Evolutionary conservation across 2,888 invertebrate species (phyloP).

Genomic region (Ecdyonurus torrentis): DNA sequence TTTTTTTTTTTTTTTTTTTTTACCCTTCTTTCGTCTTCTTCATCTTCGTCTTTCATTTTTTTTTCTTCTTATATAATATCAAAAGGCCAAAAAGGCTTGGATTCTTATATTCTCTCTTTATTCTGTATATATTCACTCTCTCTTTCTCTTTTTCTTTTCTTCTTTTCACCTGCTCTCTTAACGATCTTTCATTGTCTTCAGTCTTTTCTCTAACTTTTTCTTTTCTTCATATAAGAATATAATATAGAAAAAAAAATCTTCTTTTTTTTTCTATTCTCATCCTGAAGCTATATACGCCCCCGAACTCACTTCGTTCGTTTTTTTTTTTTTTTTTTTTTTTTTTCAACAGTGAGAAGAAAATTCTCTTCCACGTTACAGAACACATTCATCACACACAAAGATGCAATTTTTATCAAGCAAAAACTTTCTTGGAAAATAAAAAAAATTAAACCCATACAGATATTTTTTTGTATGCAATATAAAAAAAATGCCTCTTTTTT

Average conservation of each 20-base stretch:
- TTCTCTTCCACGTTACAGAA: background rate
- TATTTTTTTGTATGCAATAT: background rate
- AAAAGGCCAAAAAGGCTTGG: background rate
- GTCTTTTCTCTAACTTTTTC: background rate
- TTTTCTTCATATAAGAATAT: background rate
- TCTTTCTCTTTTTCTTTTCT: too few species aligned
- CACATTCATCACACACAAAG: background rate
- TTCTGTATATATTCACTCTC: background rate
- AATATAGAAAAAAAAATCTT: background rate
- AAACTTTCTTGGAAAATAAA: background rate
- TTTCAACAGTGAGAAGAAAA: background rate
- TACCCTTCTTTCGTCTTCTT: background rate
- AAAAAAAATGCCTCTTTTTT: too few species aligned
- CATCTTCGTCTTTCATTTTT: background rate
- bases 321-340: too few species aligned
- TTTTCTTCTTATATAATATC: background rate
- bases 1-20: background rate
- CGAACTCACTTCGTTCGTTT: background rate
- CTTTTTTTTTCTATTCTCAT: background rate
- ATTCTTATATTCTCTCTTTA: background rate
- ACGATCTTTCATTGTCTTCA: background rate
- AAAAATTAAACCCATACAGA: background rate
- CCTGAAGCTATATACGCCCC: background rate
- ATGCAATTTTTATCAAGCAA: background rate
- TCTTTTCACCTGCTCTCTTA: background rate